A percentile compares a stretch with the other conserved stretches of the same genome.
phyloP scores from a whole-genome alignment of 2,113 vertebrate species.

The Zeus faber region DNA sequence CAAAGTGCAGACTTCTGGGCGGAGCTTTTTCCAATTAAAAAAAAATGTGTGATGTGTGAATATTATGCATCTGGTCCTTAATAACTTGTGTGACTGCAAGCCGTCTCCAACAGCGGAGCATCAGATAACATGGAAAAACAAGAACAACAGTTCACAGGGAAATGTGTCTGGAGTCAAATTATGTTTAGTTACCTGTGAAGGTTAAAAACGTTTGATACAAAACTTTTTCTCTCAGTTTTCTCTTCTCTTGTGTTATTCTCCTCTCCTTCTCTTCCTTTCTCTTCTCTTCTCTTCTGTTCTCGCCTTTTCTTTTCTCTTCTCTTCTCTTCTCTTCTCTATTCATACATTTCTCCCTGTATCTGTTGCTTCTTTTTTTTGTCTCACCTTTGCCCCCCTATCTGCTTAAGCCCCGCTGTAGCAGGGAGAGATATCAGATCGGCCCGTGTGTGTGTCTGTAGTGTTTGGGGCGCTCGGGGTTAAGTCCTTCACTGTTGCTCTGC shows the following conservation, averaged over 20 bases:
- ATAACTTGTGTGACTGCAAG: too few relatives aligned
- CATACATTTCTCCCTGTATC: not conserved
- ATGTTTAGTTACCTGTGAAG: too few relatives aligned
- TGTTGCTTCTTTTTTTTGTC: slow-evolving; percentile 18
- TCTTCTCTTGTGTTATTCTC: slow-evolving; percentile 4
- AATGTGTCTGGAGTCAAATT: too few relatives aligned
- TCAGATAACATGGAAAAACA: too few relatives aligned
- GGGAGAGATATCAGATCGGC: slow-evolving; percentile 54
- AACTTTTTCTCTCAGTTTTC: slow-evolving; percentile 1
- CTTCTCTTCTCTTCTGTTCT: not conserved
- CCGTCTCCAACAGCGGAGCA: too few relatives aligned
- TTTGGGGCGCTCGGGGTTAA: slow-evolving; percentile 63
- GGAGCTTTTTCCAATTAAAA: too few relatives aligned
- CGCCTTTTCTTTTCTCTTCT: slow-evolving; percentile 12
- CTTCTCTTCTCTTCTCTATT: slow-evolving; percentile 4
- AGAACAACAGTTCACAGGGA: too few relatives aligned
- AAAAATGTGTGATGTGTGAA: too few relatives aligned
- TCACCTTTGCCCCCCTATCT: slow-evolving; percentile 48
- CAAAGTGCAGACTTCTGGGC: too few relatives aligned
- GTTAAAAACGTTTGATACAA: too few relatives aligned
- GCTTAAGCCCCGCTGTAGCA: slow-evolving; percentile 27
- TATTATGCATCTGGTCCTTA: too few relatives aligned
- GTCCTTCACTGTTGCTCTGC: slow-evolving; percentile 61
- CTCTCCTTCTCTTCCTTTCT: slow-evolving; percentile 2
- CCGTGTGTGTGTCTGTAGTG: slow-evolving; percentile 42